Percentiles rank a stretch among this genome's conserved stretches.
Evolutionary conservation across 2,797 vertebrate genomes (phyloP).

Genomic region (Helicolenus hilgendorfi): DNA sequence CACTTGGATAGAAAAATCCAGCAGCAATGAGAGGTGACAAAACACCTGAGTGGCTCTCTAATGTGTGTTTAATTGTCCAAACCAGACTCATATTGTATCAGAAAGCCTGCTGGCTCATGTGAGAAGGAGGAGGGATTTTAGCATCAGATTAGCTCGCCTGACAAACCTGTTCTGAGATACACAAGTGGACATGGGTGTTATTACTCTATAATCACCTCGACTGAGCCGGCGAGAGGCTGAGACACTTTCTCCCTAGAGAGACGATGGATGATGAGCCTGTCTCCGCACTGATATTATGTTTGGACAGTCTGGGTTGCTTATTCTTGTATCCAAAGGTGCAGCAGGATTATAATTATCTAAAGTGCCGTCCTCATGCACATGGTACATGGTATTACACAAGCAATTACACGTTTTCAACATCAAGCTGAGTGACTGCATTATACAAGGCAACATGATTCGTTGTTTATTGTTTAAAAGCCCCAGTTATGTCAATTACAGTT

Average conservation of each 20-base stretch:
- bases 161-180: conserved; percentile 48
- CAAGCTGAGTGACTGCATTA: conserved; percentile 18
- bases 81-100: conserved; percentile 24
- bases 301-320: conserved; percentile 8
- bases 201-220: conserved; percentile 65
- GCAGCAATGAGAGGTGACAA: conserved; percentile 13
- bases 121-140: conserved; percentile 24
- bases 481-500: not conserved
- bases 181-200: conserved; percentile 63
- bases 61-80: conserved; percentile 73
- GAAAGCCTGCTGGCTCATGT: not conserved
- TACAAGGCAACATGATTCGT: conserved; percentile 1
- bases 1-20: conserved; percentile 15
- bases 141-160: conserved; percentile 46
- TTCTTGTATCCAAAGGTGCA: conserved; percentile 25
- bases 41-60: conserved; percentile 59
- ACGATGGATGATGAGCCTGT: conserved; percentile 36
- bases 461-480: not conserved
- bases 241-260: conserved; percentile 32
- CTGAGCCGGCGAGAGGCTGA: conserved; percentile 33
- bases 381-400: conserved; percentile 1
- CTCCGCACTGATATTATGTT: conserved; percentile 26
- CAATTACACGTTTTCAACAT: conserved; percentile 30
- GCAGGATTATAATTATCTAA: conserved; percentile 45
- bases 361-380: conserved; percentile 18